Evolutionary conservation across 2,888 invertebrate species (phyloP).

Genomic region (Parapristionchus giblindavisi): DNA sequence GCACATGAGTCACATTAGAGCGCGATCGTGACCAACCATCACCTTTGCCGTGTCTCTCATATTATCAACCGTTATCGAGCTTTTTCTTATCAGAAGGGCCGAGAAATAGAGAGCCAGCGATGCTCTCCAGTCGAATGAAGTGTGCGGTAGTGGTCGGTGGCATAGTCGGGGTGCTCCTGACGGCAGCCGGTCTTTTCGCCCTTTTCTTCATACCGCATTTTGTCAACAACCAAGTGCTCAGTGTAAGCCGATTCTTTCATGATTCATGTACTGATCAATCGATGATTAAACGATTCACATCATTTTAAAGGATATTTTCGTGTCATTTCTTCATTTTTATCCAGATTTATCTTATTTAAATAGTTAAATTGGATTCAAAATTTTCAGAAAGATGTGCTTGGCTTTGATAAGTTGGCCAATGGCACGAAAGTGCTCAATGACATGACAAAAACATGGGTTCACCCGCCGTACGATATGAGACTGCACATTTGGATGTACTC

Average conservation of each 20-base stretch:
- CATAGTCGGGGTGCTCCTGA: conserved; percentile 35
- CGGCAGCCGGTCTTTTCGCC: conserved; percentile 39
- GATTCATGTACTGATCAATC: not conserved
- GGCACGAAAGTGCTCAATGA: conserved; percentile 58
- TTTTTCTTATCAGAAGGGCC: no score
- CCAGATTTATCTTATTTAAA: not conserved
- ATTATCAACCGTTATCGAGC: no score
- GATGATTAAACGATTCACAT: not conserved
- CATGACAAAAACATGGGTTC: conserved; percentile 60
- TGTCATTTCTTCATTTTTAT: not conserved
- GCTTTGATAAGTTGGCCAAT: conserved; percentile 51
- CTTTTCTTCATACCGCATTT: conserved; percentile 39
- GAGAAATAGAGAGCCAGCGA: not conserved
- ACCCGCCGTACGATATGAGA: conserved; percentile 61
- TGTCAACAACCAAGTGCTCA: conserved; percentile 40
- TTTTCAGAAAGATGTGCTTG: conserved; percentile 59
- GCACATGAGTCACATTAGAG: no score
- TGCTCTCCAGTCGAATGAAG: conserved; percentile 6
- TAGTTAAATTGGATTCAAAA: not conserved
- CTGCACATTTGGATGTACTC: conserved; percentile 57
- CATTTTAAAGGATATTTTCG: not conserved
- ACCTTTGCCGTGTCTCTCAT: no score
- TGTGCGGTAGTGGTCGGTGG: not conserved
- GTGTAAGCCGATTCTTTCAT: conserved; percentile 24
- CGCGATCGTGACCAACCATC: no score